Evolutionary conservation across 2,113 vertebrate genomes (phyloP), one percentile per base, ranked within the genome.

Genomic region (Thalassarche chlororhynchos): DNA sequence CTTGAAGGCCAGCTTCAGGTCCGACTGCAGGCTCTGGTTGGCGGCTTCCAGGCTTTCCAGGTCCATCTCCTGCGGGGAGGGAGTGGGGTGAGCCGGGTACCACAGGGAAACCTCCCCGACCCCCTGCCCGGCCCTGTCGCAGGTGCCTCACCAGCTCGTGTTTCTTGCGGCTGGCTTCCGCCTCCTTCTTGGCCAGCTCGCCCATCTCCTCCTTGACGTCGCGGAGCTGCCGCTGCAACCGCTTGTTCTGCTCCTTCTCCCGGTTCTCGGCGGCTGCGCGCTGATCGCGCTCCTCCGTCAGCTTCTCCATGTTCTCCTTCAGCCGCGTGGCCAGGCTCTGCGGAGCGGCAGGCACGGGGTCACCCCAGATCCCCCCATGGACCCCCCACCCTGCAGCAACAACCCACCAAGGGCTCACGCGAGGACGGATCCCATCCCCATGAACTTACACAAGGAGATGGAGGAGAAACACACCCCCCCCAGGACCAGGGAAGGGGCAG

Each of bases 1-100:
- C 91, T 99, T 99, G 97, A 99, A 99, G n/a, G 99, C 99, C 95
- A 99, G 97, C 89, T 99, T 99, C 42, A 99, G 99, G 94, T 99
- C 99, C 0, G 99, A 98, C 97, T 99, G 99, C 89, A 99, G 98
- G 98, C 99, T 99, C 98, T 99, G 99, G 98, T 99, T 99, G 77
- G 99, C 99, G 0, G 99, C 99, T 97, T 99, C 99, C 77, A 99
- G 97, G 84, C 99, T 99, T 94, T 99, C 99, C 74, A 99, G 99
- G 92, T 99, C 99, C 99, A 99, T 99, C 97, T 99, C 99, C 99
- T 99, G 84, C 16, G 0, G 68, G 70, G 29, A 80, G 21, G 11
- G 32, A 80, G 47, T 0, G 8, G 42, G 40, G 31, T 82, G 64
- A 92, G 82, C 40, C 1, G 0, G 10, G 21, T 69, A 28, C 20